Percentiles rank a stretch among this genome's conserved stretches.
Evolutionary conservation across 1,140 invertebrate genomes (phyloP).

Genomic region (Drosophila ananassae): DNA sequence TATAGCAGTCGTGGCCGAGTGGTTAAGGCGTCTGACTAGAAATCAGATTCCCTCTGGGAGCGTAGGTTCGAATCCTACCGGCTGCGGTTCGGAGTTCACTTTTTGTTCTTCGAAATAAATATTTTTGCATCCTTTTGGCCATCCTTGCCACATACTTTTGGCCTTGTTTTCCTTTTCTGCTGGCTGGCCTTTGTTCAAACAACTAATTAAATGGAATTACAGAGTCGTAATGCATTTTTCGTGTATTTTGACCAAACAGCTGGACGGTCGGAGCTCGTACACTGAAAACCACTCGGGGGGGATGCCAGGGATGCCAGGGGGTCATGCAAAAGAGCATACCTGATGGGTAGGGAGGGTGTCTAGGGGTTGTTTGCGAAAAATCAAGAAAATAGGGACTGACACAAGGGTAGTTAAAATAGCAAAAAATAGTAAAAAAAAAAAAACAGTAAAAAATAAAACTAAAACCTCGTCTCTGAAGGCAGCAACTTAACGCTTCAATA

Average conservation of each 20-base stretch:
- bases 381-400: background rate
- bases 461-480: constrained; percentile 69
- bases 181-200: constrained; percentile 31
- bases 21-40: constrained; percentile 94
- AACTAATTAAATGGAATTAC: constrained; percentile 69
- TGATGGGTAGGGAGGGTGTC: background rate
- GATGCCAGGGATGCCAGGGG: constrained; percentile 15
- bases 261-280: constrained; percentile 31
- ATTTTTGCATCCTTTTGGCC: background rate
- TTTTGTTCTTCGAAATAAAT: background rate
- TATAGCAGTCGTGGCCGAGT: constrained; percentile 90
- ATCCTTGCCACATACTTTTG: background rate
- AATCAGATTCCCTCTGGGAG: constrained; percentile 93
- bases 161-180: background rate
- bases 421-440: background rate
- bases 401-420: background rate
- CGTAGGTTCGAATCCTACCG: constrained; percentile 93
- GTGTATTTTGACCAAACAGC: constrained; percentile 57
- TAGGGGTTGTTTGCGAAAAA: constrained; percentile 1
- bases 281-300: constrained; percentile 31
- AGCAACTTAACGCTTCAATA: constrained; percentile 81
- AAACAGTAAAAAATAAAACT: constrained; percentile 24
- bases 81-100: constrained; percentile 85
- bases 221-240: constrained; percentile 69
- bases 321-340: constrained; percentile 47